phyloP scores from a whole-genome alignment of 1,140 invertebrate genomes.

The Odontomachus brunneus region DNA sequence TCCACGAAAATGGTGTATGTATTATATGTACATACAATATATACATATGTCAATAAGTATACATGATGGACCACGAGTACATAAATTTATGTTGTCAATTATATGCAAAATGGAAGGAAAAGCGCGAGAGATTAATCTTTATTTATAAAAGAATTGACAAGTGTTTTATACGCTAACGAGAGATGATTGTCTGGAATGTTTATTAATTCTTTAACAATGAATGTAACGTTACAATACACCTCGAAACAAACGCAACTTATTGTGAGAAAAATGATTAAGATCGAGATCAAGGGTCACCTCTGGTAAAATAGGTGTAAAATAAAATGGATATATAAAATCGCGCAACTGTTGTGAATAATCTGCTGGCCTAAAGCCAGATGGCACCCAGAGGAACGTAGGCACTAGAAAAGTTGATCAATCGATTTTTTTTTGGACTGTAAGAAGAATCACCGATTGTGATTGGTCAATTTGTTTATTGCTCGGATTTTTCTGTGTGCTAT shows the following conservation, averaged over 20 bases:
- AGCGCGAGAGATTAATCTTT: not conserved
- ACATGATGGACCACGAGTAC: conserved; percentile 38
- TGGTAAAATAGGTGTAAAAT: conserved; percentile 33
- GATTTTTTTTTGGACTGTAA: too few relatives aligned
- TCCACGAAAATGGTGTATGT: too few relatives aligned
- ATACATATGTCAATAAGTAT: conserved; percentile 32
- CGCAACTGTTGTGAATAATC: conserved; percentile 32
- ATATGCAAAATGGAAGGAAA: not conserved
- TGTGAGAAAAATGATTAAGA: conserved; percentile 15
- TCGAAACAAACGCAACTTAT: not conserved
- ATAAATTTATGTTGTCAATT: conserved; percentile 34
- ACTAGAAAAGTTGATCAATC: too few relatives aligned
- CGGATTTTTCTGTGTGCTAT: too few relatives aligned
- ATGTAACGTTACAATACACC: not conserved
- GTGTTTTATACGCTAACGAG: conserved; percentile 26
- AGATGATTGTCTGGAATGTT: conserved; percentile 33
- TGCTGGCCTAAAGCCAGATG: too few relatives aligned
- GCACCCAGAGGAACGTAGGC: too few relatives aligned
- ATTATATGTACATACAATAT: not conserved
- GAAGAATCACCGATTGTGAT: too few relatives aligned
- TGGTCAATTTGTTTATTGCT: too few relatives aligned
- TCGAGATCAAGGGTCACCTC: conserved; percentile 8
- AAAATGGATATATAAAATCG: conserved; percentile 26
- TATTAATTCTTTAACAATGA: conserved; percentile 42
- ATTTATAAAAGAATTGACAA: conserved; percentile 28